Base-by-base conservation (phyloP, 2,113 vertebrate genomes). In the Pleuronectes platessa region DNA sequence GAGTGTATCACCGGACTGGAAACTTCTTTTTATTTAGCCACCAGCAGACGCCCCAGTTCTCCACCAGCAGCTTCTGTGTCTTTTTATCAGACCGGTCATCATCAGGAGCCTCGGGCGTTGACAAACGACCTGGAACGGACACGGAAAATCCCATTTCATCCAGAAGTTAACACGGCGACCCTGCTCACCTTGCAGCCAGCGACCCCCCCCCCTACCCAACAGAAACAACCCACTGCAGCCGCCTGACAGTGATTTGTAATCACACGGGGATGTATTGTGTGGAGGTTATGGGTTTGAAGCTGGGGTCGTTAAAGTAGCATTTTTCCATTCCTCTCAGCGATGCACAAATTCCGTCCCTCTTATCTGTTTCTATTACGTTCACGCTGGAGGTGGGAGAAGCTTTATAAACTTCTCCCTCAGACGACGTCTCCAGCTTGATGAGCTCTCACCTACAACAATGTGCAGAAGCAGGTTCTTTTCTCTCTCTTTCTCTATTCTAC, bases 111-210 rank as follows among this genome's bases (percentile, higher is more conserved):
- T 62, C 74, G 76, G 68, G 68, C 62, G 31, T 23, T 59, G 69
- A 80, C 65, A 83, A 79, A 84, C 77, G 66, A 89, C 86, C 84
- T 61, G 75, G 59, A 82, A 81, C 79, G 13, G 53, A 69, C 55
- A 58, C 78, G 81, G 76, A 82, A 84, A 79, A 86, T 84, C 58
- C 76, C 67, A 82, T 86, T 84, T 82, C 56, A 60, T 73, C 69
- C 64, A 62, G 70, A 84, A 85, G 67, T 81, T 65, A 81, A 83
- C 68, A 62, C 9, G 0, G 53, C 26, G 40, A 59, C 76, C 68
- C 61, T 15, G 26, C 40, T 78, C 75, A 75, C 63, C 62, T 83
- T 60, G 1, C 9, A 2, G 68, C 67, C 73, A 75, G 71, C 62
- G 58, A 69, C 61, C 56, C 10, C 71, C 31, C 59, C 10, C 12